Base-by-base conservation (phyloP, 2,113 vertebrate species). In the Osmerus mordax region DNA sequence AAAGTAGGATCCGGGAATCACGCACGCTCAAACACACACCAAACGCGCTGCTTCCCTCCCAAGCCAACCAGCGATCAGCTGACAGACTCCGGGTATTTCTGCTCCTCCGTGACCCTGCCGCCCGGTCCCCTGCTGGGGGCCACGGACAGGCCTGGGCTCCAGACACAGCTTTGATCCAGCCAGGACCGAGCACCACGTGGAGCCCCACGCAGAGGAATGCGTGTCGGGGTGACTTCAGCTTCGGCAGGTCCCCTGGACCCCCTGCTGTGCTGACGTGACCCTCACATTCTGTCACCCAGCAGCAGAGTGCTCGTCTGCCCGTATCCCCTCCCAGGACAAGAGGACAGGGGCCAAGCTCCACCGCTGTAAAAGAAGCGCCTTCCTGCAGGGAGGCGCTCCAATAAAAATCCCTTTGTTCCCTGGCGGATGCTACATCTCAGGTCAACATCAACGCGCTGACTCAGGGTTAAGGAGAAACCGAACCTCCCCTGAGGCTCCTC, bases 321-420 rank as follows among this genome's bases (percentile, higher is more conserved):
- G 25, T 86, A 87, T 86, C 82, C 78, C 78, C 78, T 69, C 76
- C 78, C 78, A 76, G 79, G 32, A 79, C 72, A 75, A 72, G 82
- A 79, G 83, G 74, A 56, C 32, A 18, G 29, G 53, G 81, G 67
- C 76, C 60, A 52, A 70, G 71, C 76, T 86, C 79, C 78, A 75
- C 74, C 79, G 74, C 73, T 75, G 67, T 56, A 80, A 84, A 78
- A 79, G 69, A 67, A 82, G 61, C 79, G 81, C 78, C 71, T 79
- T 82, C 88, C 86, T 83, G 75, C 81, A 85, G 86, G 83, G 83
- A 75, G 15, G 69, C 41, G 74, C 83, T 74, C 80, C 82, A 86
- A 86, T 89, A 86, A 91, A 47, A 90, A 88, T 73, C 32, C 69
- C 84, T 90, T 89, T 88, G 88, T 88, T 89, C 82, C 78, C 59